Conservation (phyloP, 2,113 vertebrate genomes). For the Ptyas mucosa region DNA sequence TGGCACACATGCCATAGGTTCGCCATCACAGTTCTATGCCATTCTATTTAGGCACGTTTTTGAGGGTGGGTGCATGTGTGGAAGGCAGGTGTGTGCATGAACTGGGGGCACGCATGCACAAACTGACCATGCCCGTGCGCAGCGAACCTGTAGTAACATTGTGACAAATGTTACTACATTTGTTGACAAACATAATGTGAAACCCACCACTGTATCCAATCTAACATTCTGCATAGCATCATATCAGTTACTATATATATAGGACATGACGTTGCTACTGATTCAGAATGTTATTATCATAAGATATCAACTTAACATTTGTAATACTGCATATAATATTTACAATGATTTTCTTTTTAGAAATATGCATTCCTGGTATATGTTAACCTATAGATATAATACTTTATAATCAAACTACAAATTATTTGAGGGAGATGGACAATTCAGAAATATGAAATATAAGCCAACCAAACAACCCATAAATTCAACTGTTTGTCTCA, state of each 20-base stretch:
- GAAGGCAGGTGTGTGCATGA: too few species aligned
- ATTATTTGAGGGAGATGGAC: neutral
- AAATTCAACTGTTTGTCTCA: constrained; percentile 39
- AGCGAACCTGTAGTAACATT: too few species aligned
- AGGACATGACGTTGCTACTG: neutral
- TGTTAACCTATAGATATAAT: neutral
- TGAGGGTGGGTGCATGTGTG: too few species aligned
- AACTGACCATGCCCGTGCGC: too few species aligned
- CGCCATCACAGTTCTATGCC: too few species aligned
- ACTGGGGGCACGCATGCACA: too few species aligned
- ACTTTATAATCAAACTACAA: constrained; percentile 33
- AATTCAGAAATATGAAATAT: neutral
- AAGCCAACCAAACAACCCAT: neutral
- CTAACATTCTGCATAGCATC: neutral
- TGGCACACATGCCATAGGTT: too few species aligned
- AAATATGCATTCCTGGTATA: neutral
- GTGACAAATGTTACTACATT: too few species aligned
- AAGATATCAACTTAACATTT: neutral
- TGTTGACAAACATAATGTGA: too few species aligned
- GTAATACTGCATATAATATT: neutral
- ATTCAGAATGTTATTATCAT: neutral
- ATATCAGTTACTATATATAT: neutral
- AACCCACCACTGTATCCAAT: neutral
- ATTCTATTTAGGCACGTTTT: too few species aligned
- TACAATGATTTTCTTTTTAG: neutral